Evolutionary conservation across 2,888 invertebrate genomes (phyloP).

Genomic region (Atrina japonica): DNA sequence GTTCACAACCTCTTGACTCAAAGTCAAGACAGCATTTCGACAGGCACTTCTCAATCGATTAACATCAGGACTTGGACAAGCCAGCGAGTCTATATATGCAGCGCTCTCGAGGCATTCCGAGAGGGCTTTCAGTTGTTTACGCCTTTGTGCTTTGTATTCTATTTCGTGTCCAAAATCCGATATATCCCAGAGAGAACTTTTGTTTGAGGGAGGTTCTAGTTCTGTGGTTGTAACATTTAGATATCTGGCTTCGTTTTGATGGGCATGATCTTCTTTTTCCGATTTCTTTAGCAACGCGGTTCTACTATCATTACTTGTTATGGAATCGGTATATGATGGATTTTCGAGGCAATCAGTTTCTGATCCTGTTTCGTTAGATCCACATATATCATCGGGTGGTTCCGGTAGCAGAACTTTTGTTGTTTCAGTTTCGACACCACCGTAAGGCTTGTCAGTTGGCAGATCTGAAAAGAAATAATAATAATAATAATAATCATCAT

Average conservation of each 20-base stretch:
- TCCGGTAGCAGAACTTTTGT: too few relatives aligned
- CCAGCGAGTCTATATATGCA: slow-evolving; percentile 39
- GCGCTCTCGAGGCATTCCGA: slow-evolving; percentile 20
- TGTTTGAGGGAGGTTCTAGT: slow-evolving; percentile 5
- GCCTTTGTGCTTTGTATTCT: not conserved
- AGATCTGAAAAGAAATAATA: too few relatives aligned
- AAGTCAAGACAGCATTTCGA: slow-evolving; percentile 33
- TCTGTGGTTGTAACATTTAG: not conserved
- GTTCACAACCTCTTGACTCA: slow-evolving; percentile 36
- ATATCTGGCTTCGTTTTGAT: not conserved
- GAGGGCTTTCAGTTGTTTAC: slow-evolving; percentile 1
- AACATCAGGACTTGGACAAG: slow-evolving; percentile 27
- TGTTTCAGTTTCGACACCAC: too few relatives aligned
- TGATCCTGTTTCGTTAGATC: too few relatives aligned
- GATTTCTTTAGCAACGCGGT: slow-evolving; percentile 30
- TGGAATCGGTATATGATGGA: slow-evolving; percentile 37
- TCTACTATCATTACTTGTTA: slow-evolving; percentile 34
- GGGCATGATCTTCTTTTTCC: not conserved
- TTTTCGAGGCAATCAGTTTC: slow-evolving; percentile 24
- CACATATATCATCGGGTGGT: too few relatives aligned
- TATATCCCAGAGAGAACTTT: slow-evolving; percentile 29
- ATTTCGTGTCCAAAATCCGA: slow-evolving; percentile 30
- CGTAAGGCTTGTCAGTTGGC: too few relatives aligned
- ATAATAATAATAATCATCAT: too few relatives aligned
- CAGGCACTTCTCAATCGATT: slow-evolving; percentile 34